Percentiles rank a stretch among this genome's conserved stretches.
Evolutionary conservation across 2,797 vertebrate genomes (phyloP).

Genomic region (Diplodus sargus): DNA sequence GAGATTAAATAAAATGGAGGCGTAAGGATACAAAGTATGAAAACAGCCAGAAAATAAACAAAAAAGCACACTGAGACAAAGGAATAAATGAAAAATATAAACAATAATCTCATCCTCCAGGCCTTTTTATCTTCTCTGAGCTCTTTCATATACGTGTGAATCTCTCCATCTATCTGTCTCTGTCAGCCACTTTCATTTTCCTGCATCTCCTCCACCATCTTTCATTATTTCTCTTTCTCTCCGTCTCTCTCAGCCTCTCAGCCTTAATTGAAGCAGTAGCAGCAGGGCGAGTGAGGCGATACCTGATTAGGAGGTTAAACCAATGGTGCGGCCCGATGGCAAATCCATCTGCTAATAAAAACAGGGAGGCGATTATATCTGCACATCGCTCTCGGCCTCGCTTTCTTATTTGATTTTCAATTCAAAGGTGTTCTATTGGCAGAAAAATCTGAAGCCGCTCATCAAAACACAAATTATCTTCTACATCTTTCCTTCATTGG

Average conservation of each 20-base stretch:
- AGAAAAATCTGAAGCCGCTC: slow-evolving; percentile 35
- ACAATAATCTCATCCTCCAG: slow-evolving; percentile 41
- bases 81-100: slow-evolving; percentile 53
- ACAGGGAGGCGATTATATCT: slow-evolving; percentile 73
- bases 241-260: slow-evolving; percentile 34
- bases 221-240: slow-evolving; percentile 63
- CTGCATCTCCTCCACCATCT: slow-evolving; percentile 67
- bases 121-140: slow-evolving; percentile 52
- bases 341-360: slow-evolving; percentile 84
- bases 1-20: slow-evolving; percentile 15
- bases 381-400: neutral
- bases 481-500: slow-evolving; percentile 27
- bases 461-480: slow-evolving; percentile 34
- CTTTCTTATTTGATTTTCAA: slow-evolving; percentile 58
- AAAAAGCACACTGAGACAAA: slow-evolving; percentile 41
- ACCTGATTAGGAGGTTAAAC: slow-evolving; percentile 81
- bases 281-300: slow-evolving; percentile 60
- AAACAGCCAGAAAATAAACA: slow-evolving; percentile 29
- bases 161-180: slow-evolving; percentile 68
- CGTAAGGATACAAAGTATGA: slow-evolving; percentile 26
- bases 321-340: slow-evolving; percentile 70
- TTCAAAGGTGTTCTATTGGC: slow-evolving; percentile 48
- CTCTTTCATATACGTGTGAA: slow-evolving; percentile 47
- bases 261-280: slow-evolving; percentile 74
- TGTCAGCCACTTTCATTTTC: slow-evolving; percentile 71